A percentile compares a stretch with the other conserved stretches of the same genome.
phyloP scores from a whole-genome alignment of 1,140 invertebrate genomes.

The Holotrichia oblita region DNA sequence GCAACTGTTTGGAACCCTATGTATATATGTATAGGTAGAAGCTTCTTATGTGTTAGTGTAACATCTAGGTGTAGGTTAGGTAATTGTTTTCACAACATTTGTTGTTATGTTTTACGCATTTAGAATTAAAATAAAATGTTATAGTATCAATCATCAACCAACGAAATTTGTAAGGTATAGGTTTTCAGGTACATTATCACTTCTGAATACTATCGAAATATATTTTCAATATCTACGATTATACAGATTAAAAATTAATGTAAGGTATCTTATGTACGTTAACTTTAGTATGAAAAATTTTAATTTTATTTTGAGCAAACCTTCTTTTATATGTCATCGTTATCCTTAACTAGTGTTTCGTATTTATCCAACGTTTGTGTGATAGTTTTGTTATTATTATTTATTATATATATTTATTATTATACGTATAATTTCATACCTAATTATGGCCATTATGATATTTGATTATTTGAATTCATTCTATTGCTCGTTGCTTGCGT shows the following conservation, averaged over 20 bases:
- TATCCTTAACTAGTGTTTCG: conserved; percentile 5
- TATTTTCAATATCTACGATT: background rate
- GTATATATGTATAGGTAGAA: no score
- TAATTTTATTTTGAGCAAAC: conserved; percentile 28
- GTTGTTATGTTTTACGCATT: no score
- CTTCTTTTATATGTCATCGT: conserved; percentile 12
- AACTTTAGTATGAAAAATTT: conserved; percentile 13
- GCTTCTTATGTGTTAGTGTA: no score
- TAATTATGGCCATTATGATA: conserved; percentile 53
- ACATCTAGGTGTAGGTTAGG: no score
- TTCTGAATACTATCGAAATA: background rate
- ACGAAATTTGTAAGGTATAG: no score
- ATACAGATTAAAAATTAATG: conserved; percentile 8
- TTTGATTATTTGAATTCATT: conserved; percentile 51
- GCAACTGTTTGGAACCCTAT: no score
- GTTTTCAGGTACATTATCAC: no score
- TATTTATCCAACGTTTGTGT: conserved; percentile 19
- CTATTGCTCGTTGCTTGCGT: conserved; percentile 50
- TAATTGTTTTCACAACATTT: no score
- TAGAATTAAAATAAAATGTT: no score
- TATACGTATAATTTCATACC: conserved; percentile 46
- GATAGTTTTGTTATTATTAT: conserved; percentile 19
- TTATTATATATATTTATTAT: conserved; percentile 25
- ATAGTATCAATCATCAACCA: no score
- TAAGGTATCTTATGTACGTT: conserved; percentile 19